A percentile compares a stretch with the other conserved stretches of the same genome.
phyloP scores from a whole-genome alignment of 1,140 invertebrate species.

The Caerostris extrusa region DNA sequence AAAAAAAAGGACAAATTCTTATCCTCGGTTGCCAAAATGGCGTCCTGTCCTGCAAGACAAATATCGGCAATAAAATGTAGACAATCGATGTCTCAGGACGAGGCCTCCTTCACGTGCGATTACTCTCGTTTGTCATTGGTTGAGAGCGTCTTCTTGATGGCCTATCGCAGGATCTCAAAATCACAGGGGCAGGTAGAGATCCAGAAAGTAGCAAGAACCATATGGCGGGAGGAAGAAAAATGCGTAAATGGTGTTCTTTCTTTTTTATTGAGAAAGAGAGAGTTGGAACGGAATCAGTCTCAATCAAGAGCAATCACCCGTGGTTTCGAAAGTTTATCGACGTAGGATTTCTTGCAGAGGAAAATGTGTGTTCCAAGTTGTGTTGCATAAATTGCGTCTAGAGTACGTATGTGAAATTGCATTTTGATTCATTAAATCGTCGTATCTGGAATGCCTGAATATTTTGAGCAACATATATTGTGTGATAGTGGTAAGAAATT shows the following conservation, averaged over 20 bases:
- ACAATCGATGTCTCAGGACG: neutral
- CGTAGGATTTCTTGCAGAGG: neutral
- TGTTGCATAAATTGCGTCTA: too few species aligned
- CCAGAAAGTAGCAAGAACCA: neutral
- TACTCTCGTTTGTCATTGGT: neutral
- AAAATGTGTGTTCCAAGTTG: too few species aligned
- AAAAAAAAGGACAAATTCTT: neutral
- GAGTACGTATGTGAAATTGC: too few species aligned
- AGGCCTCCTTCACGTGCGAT: neutral
- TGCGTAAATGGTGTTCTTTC: neutral
- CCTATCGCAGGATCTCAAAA: neutral
- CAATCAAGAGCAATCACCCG: neutral
- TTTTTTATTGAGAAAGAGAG: neutral
- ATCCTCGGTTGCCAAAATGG: neutral
- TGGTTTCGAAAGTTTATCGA: neutral
- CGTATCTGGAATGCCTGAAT: too few species aligned
- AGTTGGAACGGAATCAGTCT: neutral
- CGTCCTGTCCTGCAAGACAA: conserved; percentile 25
- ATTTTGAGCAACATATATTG: too few species aligned
- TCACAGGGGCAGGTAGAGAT: neutral
- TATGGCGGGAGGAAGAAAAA: neutral
- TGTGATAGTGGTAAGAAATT: too few species aligned
- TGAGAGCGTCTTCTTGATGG: neutral
- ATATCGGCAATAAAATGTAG: conserved; percentile 9
- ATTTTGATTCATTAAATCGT: too few species aligned